Conservation (phyloP, 2,888 invertebrate genomes). For the Aricia artaxerxes region DNA sequence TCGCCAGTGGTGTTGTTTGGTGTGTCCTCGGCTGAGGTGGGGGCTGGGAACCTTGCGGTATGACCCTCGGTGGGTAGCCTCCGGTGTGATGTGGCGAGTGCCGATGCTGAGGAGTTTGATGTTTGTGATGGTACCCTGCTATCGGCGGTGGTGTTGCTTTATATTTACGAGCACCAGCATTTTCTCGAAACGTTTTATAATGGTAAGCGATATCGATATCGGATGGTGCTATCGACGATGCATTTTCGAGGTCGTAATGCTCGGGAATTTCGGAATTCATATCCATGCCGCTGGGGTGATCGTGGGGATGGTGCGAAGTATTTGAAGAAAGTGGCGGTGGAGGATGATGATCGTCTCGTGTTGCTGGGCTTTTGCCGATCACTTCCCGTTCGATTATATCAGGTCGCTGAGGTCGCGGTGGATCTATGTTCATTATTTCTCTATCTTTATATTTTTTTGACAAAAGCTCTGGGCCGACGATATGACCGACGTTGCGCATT, state of each 20-base stretch:
- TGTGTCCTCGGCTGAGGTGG: slow-evolving; percentile 86
- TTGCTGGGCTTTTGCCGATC: slow-evolving; percentile 90
- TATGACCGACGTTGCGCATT: slow-evolving; percentile 87
- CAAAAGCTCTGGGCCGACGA: slow-evolving; percentile 91
- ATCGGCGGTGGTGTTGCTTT: slow-evolving; percentile 92
- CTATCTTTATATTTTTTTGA: slow-evolving; percentile 94
- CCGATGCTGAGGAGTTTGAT: slow-evolving; percentile 86
- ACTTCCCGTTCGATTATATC: slow-evolving; percentile 96
- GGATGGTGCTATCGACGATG: slow-evolving; percentile 97
- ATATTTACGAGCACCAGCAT: slow-evolving; percentile 90
- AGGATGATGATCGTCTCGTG: slow-evolving; percentile 89
- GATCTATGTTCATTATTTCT: slow-evolving; percentile 86
- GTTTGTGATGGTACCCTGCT: slow-evolving; percentile 88
- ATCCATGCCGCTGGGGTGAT: slow-evolving; percentile 87
- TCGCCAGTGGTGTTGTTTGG: slow-evolving; percentile 94
- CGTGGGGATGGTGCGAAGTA: slow-evolving; percentile 85
- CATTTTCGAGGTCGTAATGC: slow-evolving; percentile 97
- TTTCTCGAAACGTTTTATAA: slow-evolving; percentile 96
- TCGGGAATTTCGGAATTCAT: slow-evolving; percentile 91
- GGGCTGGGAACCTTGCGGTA: slow-evolving; percentile 85
- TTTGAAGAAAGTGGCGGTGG: slow-evolving; percentile 88
- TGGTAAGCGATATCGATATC: slow-evolving; percentile 98
- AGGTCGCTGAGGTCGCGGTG: slow-evolving; percentile 90
- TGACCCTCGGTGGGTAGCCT: slow-evolving; percentile 86
- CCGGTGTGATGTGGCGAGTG: slow-evolving; percentile 89